Conservation (phyloP, 2,797 vertebrate species). For the Acrocephalus scirpaceus region DNA sequence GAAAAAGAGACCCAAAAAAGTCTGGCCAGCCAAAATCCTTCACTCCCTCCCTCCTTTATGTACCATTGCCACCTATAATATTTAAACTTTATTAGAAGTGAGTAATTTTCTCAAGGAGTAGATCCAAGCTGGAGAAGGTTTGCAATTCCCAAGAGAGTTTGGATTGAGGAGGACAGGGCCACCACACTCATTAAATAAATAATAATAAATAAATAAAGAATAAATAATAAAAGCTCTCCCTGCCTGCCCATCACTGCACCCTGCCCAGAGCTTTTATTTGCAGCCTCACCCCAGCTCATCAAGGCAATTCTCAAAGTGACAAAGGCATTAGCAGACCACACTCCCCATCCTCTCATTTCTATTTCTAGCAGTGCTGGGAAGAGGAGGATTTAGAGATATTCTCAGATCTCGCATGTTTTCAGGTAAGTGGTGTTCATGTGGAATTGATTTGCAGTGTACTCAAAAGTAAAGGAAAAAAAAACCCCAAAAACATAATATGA, state of each 20-base stretch:
- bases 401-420: not conserved
- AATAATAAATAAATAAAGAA: not conserved
- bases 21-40: not conserved
- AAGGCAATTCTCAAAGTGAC: not conserved
- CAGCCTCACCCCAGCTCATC: not conserved
- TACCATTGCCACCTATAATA: not conserved
- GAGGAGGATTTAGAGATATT: not conserved
- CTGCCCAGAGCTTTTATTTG: not conserved
- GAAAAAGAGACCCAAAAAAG: not conserved
- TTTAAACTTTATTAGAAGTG: fast-evolving
- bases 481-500: not conserved
- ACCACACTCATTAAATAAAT: not conserved
- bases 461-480: not conserved
- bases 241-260: not conserved
- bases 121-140: not conserved
- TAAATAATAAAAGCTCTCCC: not conserved
- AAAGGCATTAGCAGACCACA: not conserved
- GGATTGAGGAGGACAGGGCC: not conserved
- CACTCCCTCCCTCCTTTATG: not conserved
- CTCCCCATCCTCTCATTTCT: not conserved
- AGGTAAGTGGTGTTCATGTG: not conserved
- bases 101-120: not conserved
- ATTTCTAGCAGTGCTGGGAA: conserved; percentile 17
- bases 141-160: not conserved
- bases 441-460: not conserved